Evolutionary conservation across 2,113 vertebrate genomes (phyloP), one percentile per base, ranked within the genome.

Genomic region (Charina bottae): DNA sequence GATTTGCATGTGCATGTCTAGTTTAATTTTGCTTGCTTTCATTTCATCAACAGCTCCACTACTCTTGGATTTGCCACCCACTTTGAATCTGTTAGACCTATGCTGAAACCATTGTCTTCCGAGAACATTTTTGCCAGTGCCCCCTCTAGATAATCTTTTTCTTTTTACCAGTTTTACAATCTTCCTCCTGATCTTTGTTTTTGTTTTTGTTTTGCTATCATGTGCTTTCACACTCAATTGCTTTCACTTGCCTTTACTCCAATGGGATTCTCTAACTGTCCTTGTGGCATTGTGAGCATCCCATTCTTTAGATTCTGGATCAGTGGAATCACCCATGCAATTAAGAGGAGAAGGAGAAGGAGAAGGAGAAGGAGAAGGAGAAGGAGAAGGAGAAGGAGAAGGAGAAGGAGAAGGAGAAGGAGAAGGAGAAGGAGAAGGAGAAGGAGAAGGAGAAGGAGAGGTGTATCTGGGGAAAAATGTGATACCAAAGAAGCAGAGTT

Each of bases 11-110:
- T 88, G 91, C 72, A 78, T 21, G 33, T 42, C 33, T 78, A 7
- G 21, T 89, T 62, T 83, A 60, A 54, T 89, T 53, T 84, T 89
- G 56, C 83, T 83, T 88, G 68, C 46, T 60, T 88, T 91, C 37
- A 46, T 28, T 87, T 78, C 64, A 46, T 88, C 33, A 87, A 23
- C 15, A 8, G 26, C 28, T 15, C 68, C 24, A 5, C 26, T 72
- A 33, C 53, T 55, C 58, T 26, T 58, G 15, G 33, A 42, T 9
- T 88, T 88, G 42, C 90, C 85, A 88, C 86, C 55, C 90, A 88
- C 42, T 85, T 10, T 53, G 58, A 53, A 85, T 15, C 15, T 54
- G 42, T 42, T 54, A 54, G 24, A 54, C 2, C 8, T 12, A 5
- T 24, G 42, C 42, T 46, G 23, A 59, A 85, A 54, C 46, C 28